Evolutionary conservation across 2,888 invertebrate genomes (phyloP).

Genomic region (Atethmia centrago): DNA sequence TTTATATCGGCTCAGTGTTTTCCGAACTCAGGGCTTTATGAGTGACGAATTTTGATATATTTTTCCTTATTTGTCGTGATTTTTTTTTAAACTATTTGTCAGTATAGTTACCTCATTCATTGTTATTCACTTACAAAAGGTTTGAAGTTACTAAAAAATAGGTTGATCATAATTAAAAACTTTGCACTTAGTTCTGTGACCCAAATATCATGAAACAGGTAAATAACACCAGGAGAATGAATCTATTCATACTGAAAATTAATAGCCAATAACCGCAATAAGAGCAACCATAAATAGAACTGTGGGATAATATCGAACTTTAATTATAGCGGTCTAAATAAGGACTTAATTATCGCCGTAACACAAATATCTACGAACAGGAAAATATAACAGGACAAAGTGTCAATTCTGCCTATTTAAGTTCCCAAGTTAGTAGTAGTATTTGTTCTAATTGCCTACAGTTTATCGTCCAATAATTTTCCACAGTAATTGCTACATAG

Average conservation of each 20-base stretch:
- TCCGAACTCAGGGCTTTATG: background rate
- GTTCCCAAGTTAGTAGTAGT: background rate
- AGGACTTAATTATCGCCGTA: constrained; percentile 9
- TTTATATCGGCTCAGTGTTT: constrained; percentile 29
- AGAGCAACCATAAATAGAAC: constrained; percentile 26
- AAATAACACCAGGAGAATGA: constrained; percentile 17
- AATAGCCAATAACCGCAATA: constrained; percentile 15
- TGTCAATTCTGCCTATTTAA: constrained; percentile 7
- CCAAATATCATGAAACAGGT: constrained; percentile 32
- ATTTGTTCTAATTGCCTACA: background rate
- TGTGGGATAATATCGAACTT: background rate
- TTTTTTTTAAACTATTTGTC: too few species aligned
- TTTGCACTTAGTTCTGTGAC: background rate
- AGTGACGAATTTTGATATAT: background rate
- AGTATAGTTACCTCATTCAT: too few species aligned
- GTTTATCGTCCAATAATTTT: constrained; percentile 23
- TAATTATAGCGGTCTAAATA: constrained; percentile 30
- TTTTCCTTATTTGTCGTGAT: background rate
- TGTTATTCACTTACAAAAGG: too few species aligned
- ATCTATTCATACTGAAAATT: constrained; percentile 18
- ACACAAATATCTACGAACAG: constrained; percentile 12
- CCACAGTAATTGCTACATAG: constrained; percentile 24
- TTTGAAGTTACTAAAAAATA: too few species aligned
- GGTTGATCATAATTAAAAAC: background rate
- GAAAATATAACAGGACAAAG: constrained; percentile 35